Conservation (phyloP, 2,113 vertebrate species). For the Plestiodon gilberti region DNA sequence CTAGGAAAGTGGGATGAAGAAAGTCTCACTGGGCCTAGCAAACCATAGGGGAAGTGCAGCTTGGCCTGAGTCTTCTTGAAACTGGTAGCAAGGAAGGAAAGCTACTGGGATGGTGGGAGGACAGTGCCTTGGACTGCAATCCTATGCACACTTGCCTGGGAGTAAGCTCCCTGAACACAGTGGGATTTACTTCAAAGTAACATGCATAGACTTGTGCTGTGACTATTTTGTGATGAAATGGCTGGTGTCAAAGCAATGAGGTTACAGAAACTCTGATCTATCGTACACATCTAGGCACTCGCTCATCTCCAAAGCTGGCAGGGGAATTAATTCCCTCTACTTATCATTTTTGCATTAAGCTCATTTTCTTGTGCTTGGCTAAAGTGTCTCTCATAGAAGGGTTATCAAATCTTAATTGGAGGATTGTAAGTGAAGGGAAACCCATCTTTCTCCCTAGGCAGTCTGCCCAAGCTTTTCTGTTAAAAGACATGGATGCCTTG, state of each 20-base stretch:
- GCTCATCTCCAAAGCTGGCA: background rate
- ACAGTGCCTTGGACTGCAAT: too few species aligned
- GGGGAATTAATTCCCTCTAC: constrained; percentile 15
- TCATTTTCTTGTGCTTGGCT: constrained; percentile 24
- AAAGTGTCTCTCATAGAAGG: constrained; percentile 1
- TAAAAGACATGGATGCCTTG: background rate
- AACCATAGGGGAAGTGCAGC: too few species aligned
- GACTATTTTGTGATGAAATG: background rate
- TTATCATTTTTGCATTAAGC: constrained; percentile 15
- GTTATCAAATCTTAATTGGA: constrained; percentile 18
- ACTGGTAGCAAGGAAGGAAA: too few species aligned
- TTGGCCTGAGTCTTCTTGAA: too few species aligned
- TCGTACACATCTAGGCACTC: background rate
- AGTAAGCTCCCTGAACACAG: too few species aligned
- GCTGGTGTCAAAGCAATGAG: background rate
- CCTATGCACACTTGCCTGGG: too few species aligned
- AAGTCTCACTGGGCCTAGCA: too few species aligned
- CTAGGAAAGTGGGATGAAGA: too few species aligned
- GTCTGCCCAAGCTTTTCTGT: background rate
- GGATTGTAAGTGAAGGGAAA: constrained; percentile 18
- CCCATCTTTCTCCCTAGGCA: constrained; percentile 12
- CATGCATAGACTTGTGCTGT: background rate
- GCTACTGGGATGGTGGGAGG: too few species aligned
- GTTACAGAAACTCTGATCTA: background rate
- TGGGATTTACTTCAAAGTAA: too few species aligned